Evolutionary conservation across 1,140 invertebrate species (phyloP), one percentile per base, ranked within the genome.

Genomic region (Drosophila insularis): DNA sequence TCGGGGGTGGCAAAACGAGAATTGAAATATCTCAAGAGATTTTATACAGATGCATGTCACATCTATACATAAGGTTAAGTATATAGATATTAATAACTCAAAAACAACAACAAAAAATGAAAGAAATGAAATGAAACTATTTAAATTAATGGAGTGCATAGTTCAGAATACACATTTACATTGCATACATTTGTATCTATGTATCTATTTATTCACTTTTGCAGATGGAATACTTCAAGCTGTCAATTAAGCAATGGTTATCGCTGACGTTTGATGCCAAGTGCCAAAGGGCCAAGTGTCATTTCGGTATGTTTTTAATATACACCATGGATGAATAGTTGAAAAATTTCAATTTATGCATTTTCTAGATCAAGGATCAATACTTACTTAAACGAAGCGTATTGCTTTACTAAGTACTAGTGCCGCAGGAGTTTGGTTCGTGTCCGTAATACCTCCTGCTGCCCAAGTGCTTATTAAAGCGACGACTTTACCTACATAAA

Each of bases 401-500:
- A 69, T 89, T 79, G 80, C 91, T 92, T 92, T 91, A 82, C 91
- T 92, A 92, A 92, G 91, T 92, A 92, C 91, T 92, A 91, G 91
- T 92, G 91, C 91, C 91, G 91, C 91, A 92, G 91, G 91, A 92
- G 91, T 91, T 90, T 89, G 84, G 91, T 86, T 67, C 74, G 80
- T 79, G 77, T 74, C 74, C 73, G 77, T 71, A 85, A 76, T 86
- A 81, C 85, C 91, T 81, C 91, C 91, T 92, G 91, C 91, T 92
- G 91, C 91, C 84, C 89, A 91, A 92, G 91, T 92, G 91, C 91
- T 92, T 92, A 92, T 92, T 80, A 92, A 92, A 90, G 91, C 80
- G 91, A 78, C 81, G 67, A 71, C 71, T 74, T 78, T 70, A 37
- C 32, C 90, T 79, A 58, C 80, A 21, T 7, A 8, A 46, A 46